Evolutionary conservation across 2,113 vertebrate genomes (phyloP), one percentile per base, ranked within the genome.

Genomic region (Prochilodus magdalenae): DNA sequence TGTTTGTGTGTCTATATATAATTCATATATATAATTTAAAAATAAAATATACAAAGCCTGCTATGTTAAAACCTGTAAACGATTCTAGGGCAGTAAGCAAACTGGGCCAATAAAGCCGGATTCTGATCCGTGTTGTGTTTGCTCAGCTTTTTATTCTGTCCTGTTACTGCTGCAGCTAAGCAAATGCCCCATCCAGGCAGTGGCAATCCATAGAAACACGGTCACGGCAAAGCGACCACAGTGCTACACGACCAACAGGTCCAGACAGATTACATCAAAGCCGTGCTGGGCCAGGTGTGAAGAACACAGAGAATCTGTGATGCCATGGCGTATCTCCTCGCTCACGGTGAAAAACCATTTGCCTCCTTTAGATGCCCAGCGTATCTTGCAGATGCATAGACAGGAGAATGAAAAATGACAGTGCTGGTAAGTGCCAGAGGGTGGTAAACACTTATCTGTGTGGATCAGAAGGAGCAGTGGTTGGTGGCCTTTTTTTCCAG

Each of bases 181-280:
- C 4, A n/a, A 60, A 26, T 60, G n/a, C 24, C 11, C 24, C n/a
- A 60, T 26, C 8, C n/a, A 60, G 57, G 26, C 57, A 60, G 5
- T 22, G 30, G 18, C 22, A n/a, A n/a, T 40, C 66, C 22, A 60
- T 22, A 44, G 63, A 36, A 36, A 67, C 30, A 67, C 29, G 66
- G 33, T 60, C 6, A 5, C 44, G 20, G 33, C 66, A n/a, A 44
- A 40, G 66, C 5, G 36, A 11, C 15, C 33, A 69, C 14, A 33
- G 15, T 20, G 85, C 86, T 27, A 24, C 77, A 79, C 77, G 84
- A 84, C 81, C 53, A 86, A 78, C 84, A 73, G 77, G 33, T 69
- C 30, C 22, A 67, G 65, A 33, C 20, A 33, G 30, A 22, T 36
- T 67, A 33, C 16, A 70, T 70, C 66, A 70, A 44, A 70, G 33